Percentiles rank a stretch among this genome's conserved stretches.
Evolutionary conservation across 2,113 vertebrate genomes (phyloP).

Genomic region (Vanacampus margaritifer): DNA sequence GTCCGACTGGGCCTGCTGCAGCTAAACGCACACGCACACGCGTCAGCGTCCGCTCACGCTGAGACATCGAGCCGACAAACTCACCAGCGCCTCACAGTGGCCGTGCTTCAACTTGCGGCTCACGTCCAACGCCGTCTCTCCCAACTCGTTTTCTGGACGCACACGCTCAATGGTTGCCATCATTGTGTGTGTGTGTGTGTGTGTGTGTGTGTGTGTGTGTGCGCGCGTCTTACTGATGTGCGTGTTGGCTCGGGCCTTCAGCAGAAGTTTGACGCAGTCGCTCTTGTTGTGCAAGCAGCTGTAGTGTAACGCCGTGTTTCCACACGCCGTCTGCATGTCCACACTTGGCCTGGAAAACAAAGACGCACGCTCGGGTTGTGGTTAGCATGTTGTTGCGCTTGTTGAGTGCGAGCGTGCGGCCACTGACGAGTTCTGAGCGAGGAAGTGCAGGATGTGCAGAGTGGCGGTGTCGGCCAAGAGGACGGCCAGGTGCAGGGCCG

Average conservation of each 20-base stretch:
- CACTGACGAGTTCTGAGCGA: constrained; percentile 62
- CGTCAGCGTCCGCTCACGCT: too few species aligned
- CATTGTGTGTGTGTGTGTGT: background rate
- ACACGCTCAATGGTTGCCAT: too few species aligned
- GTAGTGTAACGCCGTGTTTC: constrained; percentile 62
- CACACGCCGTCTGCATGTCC: constrained; percentile 47
- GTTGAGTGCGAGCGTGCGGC: background rate
- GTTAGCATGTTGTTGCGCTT: too few species aligned
- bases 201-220: constrained; percentile 1
- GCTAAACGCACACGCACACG: constrained; percentile 27
- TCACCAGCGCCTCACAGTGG: constrained; percentile 62
- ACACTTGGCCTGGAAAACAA: constrained; percentile 37
- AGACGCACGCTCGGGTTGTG: background rate
- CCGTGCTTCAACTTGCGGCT: constrained; percentile 56
- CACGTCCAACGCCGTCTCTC: constrained; percentile 52
- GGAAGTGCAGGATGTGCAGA: constrained; percentile 62
- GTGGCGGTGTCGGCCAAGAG: constrained; percentile 60
- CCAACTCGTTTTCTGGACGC: constrained; percentile 58
- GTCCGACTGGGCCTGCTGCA: constrained; percentile 53
- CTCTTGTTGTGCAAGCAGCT: constrained; percentile 65
- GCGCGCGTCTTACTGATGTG: constrained; percentile 43
- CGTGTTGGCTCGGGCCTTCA: constrained; percentile 55
- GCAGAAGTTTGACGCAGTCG: constrained; percentile 63
- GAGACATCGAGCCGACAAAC: background rate
- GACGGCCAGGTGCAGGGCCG: constrained; percentile 56